Conservation (phyloP, 2,888 invertebrate species). For the Pachycephus smyrnensis region DNA sequence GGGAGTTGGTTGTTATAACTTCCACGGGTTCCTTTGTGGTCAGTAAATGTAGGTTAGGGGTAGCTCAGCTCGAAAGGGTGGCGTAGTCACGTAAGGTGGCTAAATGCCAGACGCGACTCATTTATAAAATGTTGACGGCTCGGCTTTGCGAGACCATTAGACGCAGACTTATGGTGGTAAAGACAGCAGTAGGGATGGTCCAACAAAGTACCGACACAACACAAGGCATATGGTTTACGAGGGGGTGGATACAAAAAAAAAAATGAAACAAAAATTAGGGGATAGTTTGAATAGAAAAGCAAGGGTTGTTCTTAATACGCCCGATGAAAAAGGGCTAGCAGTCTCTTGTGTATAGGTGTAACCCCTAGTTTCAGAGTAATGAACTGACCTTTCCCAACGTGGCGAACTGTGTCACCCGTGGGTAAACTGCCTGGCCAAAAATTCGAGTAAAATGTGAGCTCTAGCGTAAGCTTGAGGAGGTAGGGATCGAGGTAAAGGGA, state of each 20-base stretch:
- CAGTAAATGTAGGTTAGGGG: not conserved
- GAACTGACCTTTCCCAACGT: not conserved
- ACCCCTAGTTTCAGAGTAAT: not conserved
- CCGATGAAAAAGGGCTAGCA: not conserved
- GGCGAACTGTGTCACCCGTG: not conserved
- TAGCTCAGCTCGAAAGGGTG: not conserved
- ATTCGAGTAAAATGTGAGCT: not conserved
- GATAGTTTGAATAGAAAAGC: not conserved
- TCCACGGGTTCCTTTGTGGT: not conserved
- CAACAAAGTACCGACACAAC: not conserved
- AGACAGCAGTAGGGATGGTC: not conserved
- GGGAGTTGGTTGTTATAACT: not conserved
- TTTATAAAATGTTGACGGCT: slow-evolving; percentile 29
- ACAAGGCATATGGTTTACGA: not conserved
- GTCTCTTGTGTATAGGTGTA: not conserved
- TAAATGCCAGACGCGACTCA: slow-evolving; percentile 17
- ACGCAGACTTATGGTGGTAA: not conserved
- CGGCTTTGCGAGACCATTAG: not conserved
- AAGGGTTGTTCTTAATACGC: not conserved
- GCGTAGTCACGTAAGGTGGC: not conserved
- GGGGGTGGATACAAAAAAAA: not conserved
- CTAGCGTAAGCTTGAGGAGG: not conserved
- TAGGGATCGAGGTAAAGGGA: not conserved
- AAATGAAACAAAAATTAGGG: not conserved
- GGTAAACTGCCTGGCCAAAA: not conserved